Evolutionary conservation across 2,113 vertebrate genomes (phyloP).

Genomic region (Grantiella picta): DNA sequence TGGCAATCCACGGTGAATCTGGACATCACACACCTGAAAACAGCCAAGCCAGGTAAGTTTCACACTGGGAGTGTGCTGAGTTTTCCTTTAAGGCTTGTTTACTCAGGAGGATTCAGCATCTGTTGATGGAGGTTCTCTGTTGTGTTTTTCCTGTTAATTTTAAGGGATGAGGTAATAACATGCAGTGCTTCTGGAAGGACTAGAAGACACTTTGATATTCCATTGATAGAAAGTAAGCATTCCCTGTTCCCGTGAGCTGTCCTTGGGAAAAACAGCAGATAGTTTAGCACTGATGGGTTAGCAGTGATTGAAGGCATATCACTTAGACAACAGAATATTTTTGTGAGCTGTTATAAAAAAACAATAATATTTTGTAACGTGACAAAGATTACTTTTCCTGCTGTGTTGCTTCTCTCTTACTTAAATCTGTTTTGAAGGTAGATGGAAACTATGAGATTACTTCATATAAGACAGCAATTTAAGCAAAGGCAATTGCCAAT

Average conservation of each 20-base stretch:
- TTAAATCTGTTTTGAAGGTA: neutral
- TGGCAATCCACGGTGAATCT: constrained; percentile 63
- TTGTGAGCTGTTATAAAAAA: neutral
- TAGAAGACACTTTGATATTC: neutral
- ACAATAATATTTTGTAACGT: neutral
- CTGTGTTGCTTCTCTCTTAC: neutral
- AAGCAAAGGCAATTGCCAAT: neutral
- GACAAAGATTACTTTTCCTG: neutral
- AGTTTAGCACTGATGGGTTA: neutral
- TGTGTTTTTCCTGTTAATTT: constrained; percentile 18
- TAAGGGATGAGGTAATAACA: neutral
- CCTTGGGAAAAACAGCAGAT: neutral
- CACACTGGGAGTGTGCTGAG: constrained; percentile 25
- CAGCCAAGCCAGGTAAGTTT: constrained; percentile 51
- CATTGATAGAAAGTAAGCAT: neutral
- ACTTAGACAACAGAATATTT: neutral
- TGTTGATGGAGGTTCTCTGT: constrained; percentile 6
- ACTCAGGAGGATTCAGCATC: constrained; percentile 30
- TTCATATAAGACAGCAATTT: neutral
- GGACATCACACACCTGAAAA: constrained; percentile 68
- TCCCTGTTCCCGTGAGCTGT: neutral
- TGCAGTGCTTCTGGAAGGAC: neutral
- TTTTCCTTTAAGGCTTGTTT: constrained; percentile 29
- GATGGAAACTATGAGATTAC: neutral
- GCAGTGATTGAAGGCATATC: neutral